A percentile compares a stretch with the other conserved stretches of the same genome.
phyloP scores from a whole-genome alignment of 64 coral and sea anemone genomes.

The Cladopsammia gracilis region DNA sequence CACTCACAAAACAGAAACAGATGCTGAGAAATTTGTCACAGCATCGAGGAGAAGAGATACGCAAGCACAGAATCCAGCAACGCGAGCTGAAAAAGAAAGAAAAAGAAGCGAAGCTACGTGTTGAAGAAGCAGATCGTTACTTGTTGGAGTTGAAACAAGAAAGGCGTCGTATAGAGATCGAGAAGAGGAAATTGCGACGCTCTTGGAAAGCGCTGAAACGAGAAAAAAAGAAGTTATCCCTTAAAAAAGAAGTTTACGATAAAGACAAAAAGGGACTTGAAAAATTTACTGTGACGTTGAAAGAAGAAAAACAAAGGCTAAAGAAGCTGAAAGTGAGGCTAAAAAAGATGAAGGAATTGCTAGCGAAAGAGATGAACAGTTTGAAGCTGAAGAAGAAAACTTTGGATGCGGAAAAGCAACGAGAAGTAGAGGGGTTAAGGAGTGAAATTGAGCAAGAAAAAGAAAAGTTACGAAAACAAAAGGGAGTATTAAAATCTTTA shows the following conservation, averaged over 20 bases:
- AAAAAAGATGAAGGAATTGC: conserved; percentile 7
- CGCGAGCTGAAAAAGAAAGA: conserved; percentile 40
- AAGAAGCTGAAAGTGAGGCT: conserved; percentile 37
- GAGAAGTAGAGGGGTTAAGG: conserved; percentile 6
- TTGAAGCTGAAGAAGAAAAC: conserved; percentile 19
- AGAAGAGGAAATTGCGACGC: conserved; percentile 32
- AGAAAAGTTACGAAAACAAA: conserved; percentile 43
- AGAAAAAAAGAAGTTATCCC: conserved; percentile 24
- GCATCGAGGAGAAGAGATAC: conserved; percentile 55
- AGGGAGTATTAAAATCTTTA: conserved; percentile 30
- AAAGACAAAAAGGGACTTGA: conserved; percentile 3
- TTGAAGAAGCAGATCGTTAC: conserved; percentile 10
- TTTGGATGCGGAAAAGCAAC: conserved; percentile 16
- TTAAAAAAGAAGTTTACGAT: not conserved
- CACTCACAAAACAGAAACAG: conserved; percentile 2
- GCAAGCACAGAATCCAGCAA: conserved; percentile 32
- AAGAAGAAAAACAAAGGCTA: conserved; percentile 25
- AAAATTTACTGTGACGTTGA: conserved; percentile 16
- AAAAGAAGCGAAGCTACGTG: conserved; percentile 8
- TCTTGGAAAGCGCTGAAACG: conserved; percentile 54
- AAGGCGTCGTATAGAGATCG: conserved; percentile 38
- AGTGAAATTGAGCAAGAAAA: conserved; percentile 48
- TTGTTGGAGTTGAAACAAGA: conserved; percentile 46
- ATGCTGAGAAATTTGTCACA: not conserved
- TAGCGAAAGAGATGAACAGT: conserved; percentile 15